Evolutionary conservation across 2,797 vertebrate genomes (phyloP).

Genomic region (Cynopterus sphinx): DNA sequence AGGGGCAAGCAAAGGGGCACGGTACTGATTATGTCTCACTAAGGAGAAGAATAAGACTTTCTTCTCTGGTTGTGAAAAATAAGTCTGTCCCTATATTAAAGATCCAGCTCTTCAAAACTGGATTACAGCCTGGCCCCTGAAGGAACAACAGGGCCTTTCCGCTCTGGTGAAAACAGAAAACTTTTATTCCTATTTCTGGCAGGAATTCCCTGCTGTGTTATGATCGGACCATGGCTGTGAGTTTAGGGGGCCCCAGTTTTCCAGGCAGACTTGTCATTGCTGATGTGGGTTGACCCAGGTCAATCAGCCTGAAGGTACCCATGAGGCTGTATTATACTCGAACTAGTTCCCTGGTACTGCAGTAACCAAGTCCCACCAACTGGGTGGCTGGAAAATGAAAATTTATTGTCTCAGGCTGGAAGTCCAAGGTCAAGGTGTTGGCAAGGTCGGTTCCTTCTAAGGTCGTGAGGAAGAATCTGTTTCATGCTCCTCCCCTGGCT

Average conservation of each 20-base stretch:
- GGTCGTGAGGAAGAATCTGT: fast-evolving
- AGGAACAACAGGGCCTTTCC: background rate
- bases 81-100: background rate
- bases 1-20: background rate
- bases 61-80: background rate
- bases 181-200: background rate
- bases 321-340: fast-evolving
- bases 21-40: background rate
- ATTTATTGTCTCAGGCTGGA: background rate
- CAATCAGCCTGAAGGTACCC: background rate
- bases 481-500: too few relatives aligned
- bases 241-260: background rate
- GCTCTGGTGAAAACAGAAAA: background rate
- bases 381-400: background rate
- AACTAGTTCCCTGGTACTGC: background rate
- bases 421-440: background rate
- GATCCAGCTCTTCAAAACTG: background rate
- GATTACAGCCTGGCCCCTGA: background rate
- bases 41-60: background rate
- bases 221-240: background rate
- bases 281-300: background rate
- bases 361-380: too few relatives aligned
- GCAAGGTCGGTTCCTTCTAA: background rate
- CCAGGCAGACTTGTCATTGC: background rate
- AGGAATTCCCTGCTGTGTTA: background rate